Base-by-base conservation (phyloP, 2,113 vertebrate genomes). In the Salvelinus fontinalis region DNA sequence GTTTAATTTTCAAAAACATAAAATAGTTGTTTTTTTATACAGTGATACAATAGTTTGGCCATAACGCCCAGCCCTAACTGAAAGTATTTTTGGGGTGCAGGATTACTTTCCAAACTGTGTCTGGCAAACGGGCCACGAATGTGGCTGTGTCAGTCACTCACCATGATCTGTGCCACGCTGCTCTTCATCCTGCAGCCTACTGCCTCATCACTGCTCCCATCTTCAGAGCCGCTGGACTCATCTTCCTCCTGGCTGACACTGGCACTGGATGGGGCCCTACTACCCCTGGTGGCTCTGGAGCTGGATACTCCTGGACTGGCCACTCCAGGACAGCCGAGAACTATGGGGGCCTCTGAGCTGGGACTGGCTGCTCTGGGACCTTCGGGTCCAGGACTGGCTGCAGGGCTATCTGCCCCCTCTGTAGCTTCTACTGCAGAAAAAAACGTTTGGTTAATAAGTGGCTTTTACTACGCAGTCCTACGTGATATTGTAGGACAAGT, bases 111-210 rank as follows among this genome's bases (percentile, higher is more conserved):
- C 60, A 64, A 64, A 14, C 49, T 14, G 48, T 9, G 12, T 51
- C 14, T 13, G 14, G 49, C 12, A 51, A 51, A 51, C 4, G 1
- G 39, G 49, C 49, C 49, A 14, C 1, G 14, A 51, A 51, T 51
- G 49, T 68, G 2, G 12, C 18, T 67, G 8, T 49, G 8, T 31
- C 9, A 65, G 29, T 65, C 14, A 7, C 90, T 89, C 84, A 94
- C 94, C 85, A 67, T 92, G 83, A 94, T 86, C 68, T 94, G 93
- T 60, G 91, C 91, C 66, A 94, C 88, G 4, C 92, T 93, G 81
- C 94, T 94, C 81, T 85, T 91, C 16, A 94, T 88, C 83, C 75
- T 91, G 75, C 80, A 88, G 70, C 77, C 13, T 0, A 82, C 68
- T 22, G 22, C 68, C 31, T 75, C 72, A 13, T 86, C 81, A 11